These are phyloP conservation scores for Paramisgurnus dabryanus DNA, from an alignment of 2,113 vertebrate genomes.

Conservation along the genomic window DNA sequence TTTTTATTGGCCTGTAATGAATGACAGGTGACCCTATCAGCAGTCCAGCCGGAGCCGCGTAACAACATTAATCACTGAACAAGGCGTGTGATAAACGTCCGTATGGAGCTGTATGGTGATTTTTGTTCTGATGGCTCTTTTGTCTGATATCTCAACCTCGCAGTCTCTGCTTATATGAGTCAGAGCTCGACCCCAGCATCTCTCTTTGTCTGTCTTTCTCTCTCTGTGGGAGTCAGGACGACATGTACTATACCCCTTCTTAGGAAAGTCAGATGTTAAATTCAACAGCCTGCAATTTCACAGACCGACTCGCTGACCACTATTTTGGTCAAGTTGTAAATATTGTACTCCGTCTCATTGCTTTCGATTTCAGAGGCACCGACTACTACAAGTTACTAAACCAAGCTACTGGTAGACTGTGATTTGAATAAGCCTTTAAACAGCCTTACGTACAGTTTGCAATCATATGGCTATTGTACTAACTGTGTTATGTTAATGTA, in stretches of 20 bases:
- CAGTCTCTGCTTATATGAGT: not conserved
- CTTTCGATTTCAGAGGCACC: not conserved
- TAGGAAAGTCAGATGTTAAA: constrained; percentile 35
- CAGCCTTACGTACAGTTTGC: no score
- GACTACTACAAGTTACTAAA: no score
- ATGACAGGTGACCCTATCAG: constrained; percentile 14
- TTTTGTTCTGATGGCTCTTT: constrained; percentile 44
- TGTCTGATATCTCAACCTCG: constrained; percentile 22
- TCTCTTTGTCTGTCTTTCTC: constrained; percentile 25
- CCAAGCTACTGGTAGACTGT: not conserved
- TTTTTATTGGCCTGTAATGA: constrained; percentile 21
- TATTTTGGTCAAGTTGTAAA: constrained; percentile 11
- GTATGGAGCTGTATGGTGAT: constrained; percentile 13
- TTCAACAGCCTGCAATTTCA: constrained; percentile 16
- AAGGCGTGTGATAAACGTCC: not conserved
- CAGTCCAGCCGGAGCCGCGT: not conserved
- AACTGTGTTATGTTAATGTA: no score
- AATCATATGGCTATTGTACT: no score
- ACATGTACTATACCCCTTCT: constrained; percentile 13
- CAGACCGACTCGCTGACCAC: not conserved
- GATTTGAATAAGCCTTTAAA: not conserved
- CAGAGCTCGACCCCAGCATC: constrained; percentile 5
- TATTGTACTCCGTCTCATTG: not conserved
- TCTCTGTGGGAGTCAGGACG: constrained; percentile 17
- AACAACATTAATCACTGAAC: not conserved